phyloP scores from a whole-genome alignment of 1,140 invertebrate species.

The Proctacanthus coquilletti region DNA sequence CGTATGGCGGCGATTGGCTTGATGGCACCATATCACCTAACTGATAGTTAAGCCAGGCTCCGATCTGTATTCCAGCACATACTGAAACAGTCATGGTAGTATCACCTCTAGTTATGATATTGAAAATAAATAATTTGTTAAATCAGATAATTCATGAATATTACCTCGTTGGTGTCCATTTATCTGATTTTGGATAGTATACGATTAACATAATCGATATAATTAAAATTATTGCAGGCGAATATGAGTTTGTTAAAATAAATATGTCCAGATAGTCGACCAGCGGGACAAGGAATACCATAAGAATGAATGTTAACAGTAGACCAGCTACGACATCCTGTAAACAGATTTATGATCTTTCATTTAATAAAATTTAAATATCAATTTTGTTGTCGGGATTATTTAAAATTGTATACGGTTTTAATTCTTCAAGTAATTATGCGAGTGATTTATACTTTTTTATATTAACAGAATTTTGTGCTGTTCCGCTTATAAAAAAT shows the following conservation, averaged over 20 bases:
- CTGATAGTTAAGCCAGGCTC: slow-evolving; percentile 74
- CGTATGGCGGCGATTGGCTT: slow-evolving; percentile 43
- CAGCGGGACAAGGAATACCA: slow-evolving; percentile 55
- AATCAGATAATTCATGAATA: slow-evolving; percentile 7
- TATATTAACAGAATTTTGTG: too few species aligned
- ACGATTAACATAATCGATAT: slow-evolving; percentile 48
- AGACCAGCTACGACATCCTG: slow-evolving; percentile 66
- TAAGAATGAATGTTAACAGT: slow-evolving; percentile 43
- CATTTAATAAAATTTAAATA: too few species aligned
- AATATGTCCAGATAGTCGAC: slow-evolving; percentile 58
- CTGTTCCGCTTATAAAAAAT: too few species aligned
- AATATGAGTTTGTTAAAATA: slow-evolving; percentile 47
- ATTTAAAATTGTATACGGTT: too few species aligned
- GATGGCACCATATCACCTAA: slow-evolving; percentile 47
- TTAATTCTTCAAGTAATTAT: not conserved
- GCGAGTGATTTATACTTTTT: too few species aligned
- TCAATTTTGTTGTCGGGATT: too few species aligned
- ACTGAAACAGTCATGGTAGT: slow-evolving; percentile 71
- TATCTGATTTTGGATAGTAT: slow-evolving; percentile 55
- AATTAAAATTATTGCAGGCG: slow-evolving; percentile 45
- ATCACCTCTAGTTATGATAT: slow-evolving; percentile 52
- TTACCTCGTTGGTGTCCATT: slow-evolving; percentile 71
- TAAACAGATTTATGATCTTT: too few species aligned
- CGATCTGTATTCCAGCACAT: slow-evolving; percentile 58
- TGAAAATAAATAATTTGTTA: not conserved